Conservation (phyloP, 2,113 vertebrate genomes). For the Gulo gulo region DNA sequence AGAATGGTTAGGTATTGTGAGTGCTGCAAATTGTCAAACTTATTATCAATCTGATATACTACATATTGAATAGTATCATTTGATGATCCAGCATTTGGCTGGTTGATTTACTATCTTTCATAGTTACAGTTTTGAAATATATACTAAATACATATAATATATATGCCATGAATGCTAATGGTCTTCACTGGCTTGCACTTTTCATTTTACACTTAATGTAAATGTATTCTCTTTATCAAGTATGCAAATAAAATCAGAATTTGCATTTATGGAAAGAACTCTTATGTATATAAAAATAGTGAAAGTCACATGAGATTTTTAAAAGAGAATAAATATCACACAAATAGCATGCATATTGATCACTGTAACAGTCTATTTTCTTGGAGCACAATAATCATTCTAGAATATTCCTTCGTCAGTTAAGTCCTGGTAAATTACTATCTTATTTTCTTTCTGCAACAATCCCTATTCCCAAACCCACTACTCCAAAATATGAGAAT, state of each 20-base stretch:
- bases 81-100: background rate
- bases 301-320: background rate
- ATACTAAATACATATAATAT: background rate
- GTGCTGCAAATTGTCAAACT: background rate
- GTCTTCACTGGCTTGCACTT: background rate
- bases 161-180: background rate
- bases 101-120: background rate
- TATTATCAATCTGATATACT: background rate
- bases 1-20: background rate
- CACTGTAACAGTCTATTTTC: background rate
- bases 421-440: background rate
- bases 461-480: background rate
- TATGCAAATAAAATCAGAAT: conserved; percentile 5
- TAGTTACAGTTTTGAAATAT: background rate
- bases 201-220: conserved; percentile 30
- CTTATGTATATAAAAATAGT: background rate
- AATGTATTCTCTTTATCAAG: conserved; percentile 7
- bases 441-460: background rate
- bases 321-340: background rate
- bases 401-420: background rate
- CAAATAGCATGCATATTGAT: background rate
- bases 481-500: background rate
- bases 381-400: background rate
- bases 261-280: background rate
- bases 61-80: background rate